Evolutionary conservation across 1,140 invertebrate genomes (phyloP).

Genomic region (Augochlora pura): DNA sequence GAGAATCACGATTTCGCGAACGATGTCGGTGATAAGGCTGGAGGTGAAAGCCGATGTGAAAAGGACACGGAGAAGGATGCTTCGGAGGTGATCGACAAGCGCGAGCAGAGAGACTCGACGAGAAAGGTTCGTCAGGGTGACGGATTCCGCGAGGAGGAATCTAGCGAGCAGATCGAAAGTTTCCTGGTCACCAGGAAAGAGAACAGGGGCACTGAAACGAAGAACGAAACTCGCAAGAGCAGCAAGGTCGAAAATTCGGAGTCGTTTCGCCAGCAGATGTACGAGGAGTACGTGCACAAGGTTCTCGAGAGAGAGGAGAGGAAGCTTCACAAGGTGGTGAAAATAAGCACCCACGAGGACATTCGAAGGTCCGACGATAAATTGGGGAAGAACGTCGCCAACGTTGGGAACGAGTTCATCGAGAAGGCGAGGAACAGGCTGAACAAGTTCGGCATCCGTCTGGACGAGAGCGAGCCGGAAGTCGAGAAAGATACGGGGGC

Average conservation of each 20-base stretch:
- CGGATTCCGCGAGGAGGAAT: slow-evolving; percentile 44
- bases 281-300: slow-evolving; percentile 89
- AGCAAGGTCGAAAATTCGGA: slow-evolving; percentile 81
- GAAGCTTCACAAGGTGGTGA: slow-evolving; percentile 88
- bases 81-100: slow-evolving; percentile 54
- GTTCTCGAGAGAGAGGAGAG: slow-evolving; percentile 89
- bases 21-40: not conserved
- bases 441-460: slow-evolving; percentile 82
- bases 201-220: not conserved
- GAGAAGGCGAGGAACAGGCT: slow-evolving; percentile 84
- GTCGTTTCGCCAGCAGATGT: slow-evolving; percentile 88
- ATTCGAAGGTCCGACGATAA: slow-evolving; percentile 53
- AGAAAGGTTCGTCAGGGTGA: slow-evolving; percentile 39
- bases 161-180: slow-evolving; percentile 52
- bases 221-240: not conserved
- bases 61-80: slow-evolving; percentile 45
- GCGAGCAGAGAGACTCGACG: slow-evolving; percentile 45
- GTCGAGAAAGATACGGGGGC: slow-evolving; percentile 74
- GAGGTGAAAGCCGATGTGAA: slow-evolving; percentile 57
- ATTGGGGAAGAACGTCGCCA: slow-evolving; percentile 75
- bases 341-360: slow-evolving; percentile 81
- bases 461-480: slow-evolving; percentile 80
- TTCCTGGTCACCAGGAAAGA: slow-evolving; percentile 32
- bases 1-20: not conserved
- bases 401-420: slow-evolving; percentile 87